These are phyloP conservation scores for Melanocharis versteri DNA, from an alignment of 2,113 vertebrate genomes.

Conservation along the genomic window DNA sequence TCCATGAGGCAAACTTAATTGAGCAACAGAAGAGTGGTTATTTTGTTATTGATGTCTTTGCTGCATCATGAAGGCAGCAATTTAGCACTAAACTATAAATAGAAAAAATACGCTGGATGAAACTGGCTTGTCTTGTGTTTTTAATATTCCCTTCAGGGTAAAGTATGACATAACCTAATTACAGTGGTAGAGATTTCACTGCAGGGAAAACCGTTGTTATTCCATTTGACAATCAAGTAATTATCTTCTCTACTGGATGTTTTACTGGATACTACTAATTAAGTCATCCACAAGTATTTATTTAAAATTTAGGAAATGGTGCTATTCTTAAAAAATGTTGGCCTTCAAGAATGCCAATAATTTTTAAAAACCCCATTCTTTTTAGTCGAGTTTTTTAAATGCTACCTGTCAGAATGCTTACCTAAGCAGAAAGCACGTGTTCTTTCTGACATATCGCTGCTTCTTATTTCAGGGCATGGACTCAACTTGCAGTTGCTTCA, in stretches of 20 bases:
- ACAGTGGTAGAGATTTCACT: conserved; percentile 66
- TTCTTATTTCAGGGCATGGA: neutral
- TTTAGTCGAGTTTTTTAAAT: neutral
- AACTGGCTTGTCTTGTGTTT: conserved; percentile 62
- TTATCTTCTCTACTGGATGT: conserved; percentile 69
- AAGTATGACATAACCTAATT: conserved; percentile 75
- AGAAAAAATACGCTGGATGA: conserved; percentile 57
- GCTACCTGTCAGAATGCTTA: neutral
- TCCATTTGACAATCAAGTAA: conserved; percentile 76
- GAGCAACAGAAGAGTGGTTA: conserved; percentile 35
- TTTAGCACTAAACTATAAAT: conserved; percentile 67
- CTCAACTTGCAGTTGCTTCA: neutral
- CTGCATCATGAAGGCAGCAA: conserved; percentile 55
- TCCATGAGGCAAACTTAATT: conserved; percentile 52
- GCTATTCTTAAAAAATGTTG: neutral
- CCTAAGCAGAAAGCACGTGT: neutral
- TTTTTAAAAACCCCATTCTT: rapidly evolving
- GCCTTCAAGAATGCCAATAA: neutral
- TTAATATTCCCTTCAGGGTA: conserved; percentile 70
- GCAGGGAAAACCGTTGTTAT: conserved; percentile 69
- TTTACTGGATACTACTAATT: conserved; percentile 68
- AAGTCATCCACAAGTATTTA: conserved; percentile 56
- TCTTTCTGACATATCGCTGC: neutral
- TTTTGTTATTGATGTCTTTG: conserved; percentile 57
- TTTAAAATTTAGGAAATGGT: conserved; percentile 59